phyloP scores from a whole-genome alignment of 2,888 invertebrate genomes.

The Tortrix viridana region DNA sequence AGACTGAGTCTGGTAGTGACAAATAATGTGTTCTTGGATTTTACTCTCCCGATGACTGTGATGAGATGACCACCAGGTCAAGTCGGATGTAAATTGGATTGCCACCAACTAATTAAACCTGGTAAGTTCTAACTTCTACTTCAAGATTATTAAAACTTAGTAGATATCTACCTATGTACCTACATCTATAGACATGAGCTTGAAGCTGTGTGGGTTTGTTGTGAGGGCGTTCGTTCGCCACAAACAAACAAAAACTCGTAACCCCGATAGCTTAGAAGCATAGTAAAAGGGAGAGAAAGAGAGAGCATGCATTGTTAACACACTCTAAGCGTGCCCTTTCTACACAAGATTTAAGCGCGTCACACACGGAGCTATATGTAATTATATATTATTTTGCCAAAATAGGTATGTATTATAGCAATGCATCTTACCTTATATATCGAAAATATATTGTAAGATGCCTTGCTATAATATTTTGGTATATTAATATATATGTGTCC shows the following conservation, averaged over 20 bases:
- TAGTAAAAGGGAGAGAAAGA: slow-evolving; percentile 70
- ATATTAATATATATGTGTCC: no score
- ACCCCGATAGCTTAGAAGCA: slow-evolving; percentile 40
- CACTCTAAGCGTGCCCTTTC: slow-evolving; percentile 55
- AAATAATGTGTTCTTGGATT: slow-evolving; percentile 38
- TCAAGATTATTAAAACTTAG: slow-evolving; percentile 1
- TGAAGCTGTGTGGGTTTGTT: slow-evolving; percentile 47
- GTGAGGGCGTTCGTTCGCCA: slow-evolving; percentile 51
- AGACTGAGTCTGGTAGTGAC: slow-evolving; percentile 34
- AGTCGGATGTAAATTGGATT: slow-evolving; percentile 66
- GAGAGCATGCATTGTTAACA: slow-evolving; percentile 77
- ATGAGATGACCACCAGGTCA: slow-evolving; percentile 60
- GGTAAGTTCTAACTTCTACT: slow-evolving; percentile 56
- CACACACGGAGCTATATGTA: no score
- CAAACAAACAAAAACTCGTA: slow-evolving; percentile 64
- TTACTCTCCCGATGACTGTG: slow-evolving; percentile 23
- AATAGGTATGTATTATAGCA: no score
- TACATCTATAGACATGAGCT: slow-evolving; percentile 51
- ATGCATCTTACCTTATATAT: no score
- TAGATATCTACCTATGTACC: slow-evolving; percentile 45
- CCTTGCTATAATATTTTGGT: no score
- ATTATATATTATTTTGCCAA: no score
- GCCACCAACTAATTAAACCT: slow-evolving; percentile 52
- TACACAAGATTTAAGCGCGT: no score
- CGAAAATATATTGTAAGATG: no score